Percentiles rank a stretch among this genome's conserved stretches.
Evolutionary conservation across 2,888 invertebrate genomes (phyloP).

Genomic region (Lithophane socia): DNA sequence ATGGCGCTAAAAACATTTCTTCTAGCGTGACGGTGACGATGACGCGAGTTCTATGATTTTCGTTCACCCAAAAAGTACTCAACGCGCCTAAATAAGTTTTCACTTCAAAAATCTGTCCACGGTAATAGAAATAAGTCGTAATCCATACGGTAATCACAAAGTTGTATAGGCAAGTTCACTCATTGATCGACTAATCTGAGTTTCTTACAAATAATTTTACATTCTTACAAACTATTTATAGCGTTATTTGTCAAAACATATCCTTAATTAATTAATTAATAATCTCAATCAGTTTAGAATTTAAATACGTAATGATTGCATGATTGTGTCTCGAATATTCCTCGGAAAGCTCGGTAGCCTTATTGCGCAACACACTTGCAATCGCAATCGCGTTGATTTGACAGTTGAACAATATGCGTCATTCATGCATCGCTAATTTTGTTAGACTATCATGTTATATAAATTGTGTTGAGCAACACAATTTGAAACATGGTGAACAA

Average conservation of each 20-base stretch:
- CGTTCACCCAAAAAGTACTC: too few species aligned
- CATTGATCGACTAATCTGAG: constrained; percentile 13
- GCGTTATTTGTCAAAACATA: constrained; percentile 2
- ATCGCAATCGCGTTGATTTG: not conserved
- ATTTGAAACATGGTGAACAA: not conserved
- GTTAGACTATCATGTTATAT: not conserved
- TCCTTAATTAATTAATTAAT: constrained; percentile 1
- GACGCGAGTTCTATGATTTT: too few species aligned
- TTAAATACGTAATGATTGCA: not conserved
- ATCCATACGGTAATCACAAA: not conserved
- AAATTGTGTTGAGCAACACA: not conserved
- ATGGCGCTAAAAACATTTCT: too few species aligned
- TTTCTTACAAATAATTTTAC: constrained; percentile 27
- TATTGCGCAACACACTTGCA: not conserved
- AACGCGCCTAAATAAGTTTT: too few species aligned
- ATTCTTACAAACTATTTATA: constrained; percentile 23
- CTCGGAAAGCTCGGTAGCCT: not conserved
- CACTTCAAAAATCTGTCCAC: not conserved
- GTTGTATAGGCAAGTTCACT: constrained; percentile 5
- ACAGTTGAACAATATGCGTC: not conserved
- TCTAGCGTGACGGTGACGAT: too few species aligned
- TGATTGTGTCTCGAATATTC: not conserved
- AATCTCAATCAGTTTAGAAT: constrained; percentile 45
- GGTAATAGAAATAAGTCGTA: constrained; percentile 9
- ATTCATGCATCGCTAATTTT: not conserved